Base-by-base conservation (phyloP, 1,140 invertebrate genomes). In the Macrocentrus cingulum region DNA sequence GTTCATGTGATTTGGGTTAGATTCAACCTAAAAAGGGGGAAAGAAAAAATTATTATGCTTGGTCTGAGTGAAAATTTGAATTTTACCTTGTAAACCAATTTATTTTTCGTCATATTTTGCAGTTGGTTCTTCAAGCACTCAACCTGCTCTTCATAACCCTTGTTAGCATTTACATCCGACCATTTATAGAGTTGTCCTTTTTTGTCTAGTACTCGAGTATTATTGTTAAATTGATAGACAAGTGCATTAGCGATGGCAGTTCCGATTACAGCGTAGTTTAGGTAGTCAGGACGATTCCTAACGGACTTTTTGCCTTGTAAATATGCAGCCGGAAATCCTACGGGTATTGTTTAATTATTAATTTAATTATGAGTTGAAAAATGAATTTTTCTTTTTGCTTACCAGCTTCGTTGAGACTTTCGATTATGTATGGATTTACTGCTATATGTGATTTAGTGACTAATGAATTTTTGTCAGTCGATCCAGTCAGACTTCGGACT, bases 261-360 rank as follows among this genome's bases (percentile, higher is more conserved):
- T 36, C 54, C 54, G 39, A 37, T 88, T n/a, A 83, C 84, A 83
- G 84, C 88, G 75, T 88, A 90, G 69, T 91, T 91, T 73, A 90
- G 82, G 66, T 89, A 90, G 68, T 84, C 83, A 1, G 88, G 88
- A 56, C 85, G 79, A 58, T 88, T 84, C 52, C 82, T 82, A 42
- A 80, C 82, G 70, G 88, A 90, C 71, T 90, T 91, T 13, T 83
- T 81, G 2, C 87, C 87, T 79, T 91, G 88, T 1, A 91, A 73
- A 61, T 91, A 90, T 19, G 87, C 89, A 63, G 88, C 88, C 1
- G 36, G 22, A 23, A 56, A 46, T 8, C 13, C 45, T 48, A n/a
- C n/a, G n/a, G n/a, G n/a, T n/a, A n/a, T n/a, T n/a, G n/a, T n/a
- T n/a, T n/a, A n/a, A n/a, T n/a, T n/a, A n/a, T n/a, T n/a, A n/a